phyloP scores from a whole-genome alignment of 2,113 vertebrate genomes.

The Pedetes capensis region DNA sequence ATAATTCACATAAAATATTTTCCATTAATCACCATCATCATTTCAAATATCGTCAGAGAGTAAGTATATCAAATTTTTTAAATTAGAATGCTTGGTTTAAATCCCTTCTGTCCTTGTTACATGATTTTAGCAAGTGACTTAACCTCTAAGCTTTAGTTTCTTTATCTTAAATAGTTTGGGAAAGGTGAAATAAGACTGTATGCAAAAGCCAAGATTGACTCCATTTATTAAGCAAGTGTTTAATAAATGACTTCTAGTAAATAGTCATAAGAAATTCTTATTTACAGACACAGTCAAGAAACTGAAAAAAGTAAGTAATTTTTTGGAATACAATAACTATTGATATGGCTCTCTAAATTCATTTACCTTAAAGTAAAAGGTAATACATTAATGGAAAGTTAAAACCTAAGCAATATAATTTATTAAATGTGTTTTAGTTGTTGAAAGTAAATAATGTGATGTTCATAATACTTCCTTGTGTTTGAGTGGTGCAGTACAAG shows the following conservation, averaged over 20 bases:
- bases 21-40: background rate
- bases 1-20: constrained; percentile 18
- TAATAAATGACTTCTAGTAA: constrained; percentile 5
- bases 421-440: constrained; percentile 14
- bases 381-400: constrained; percentile 14
- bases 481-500: background rate
- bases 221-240: constrained; percentile 11
- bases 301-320: background rate
- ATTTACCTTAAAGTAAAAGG: constrained; percentile 1
- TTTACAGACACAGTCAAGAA: constrained; percentile 5
- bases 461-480: background rate
- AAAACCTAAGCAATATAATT: background rate
- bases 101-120: background rate
- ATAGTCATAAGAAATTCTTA: background rate
- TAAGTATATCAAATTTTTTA: background rate
- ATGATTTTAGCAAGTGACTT: background rate
- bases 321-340: background rate
- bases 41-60: background rate
- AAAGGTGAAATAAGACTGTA: background rate
- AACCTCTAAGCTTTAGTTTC: background rate
- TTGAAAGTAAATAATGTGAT: background rate
- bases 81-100: constrained; percentile 14
- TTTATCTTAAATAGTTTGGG: background rate
- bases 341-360: background rate
- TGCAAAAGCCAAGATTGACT: background rate